Evolutionary conservation across 2,888 invertebrate species (phyloP), one percentile per base, ranked within the genome.

Genomic region (Epinotia nisella): DNA sequence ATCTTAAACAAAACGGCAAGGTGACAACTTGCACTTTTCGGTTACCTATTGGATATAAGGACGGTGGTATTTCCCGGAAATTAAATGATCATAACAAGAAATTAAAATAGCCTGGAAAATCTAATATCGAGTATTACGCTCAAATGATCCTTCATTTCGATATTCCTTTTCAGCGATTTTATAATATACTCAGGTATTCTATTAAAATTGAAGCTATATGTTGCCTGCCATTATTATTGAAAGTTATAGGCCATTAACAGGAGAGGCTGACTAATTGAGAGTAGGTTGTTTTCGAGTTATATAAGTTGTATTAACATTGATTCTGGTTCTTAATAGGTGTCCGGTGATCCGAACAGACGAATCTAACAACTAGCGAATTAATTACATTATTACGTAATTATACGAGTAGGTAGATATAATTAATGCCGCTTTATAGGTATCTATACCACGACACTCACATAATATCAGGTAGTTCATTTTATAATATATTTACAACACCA

Each of bases 401-500:
- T 35, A 35, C 35, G 35, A 35, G 35, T 9, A 35, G 9, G 35
- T 35, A 59, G 1, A 45, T 45, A 13, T n/a, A n/a, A 24, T 2
- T 19, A 21, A 45, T 45, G 24, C 61, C n/a, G 61, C 15, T 61
- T 13, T 9, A 21, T 35, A 35, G 35, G 35, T 49, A 49, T 49
- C n/a, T 49, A n/a, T 41, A 41, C 21, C 61, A 68, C 49, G 62
- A 61, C 62, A 70, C 61, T 55, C 71, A 72, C 56, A 21, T 56
- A 24, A 55, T 60, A 71, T 61, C 39, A 41, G 19, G 19, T 59
- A 15, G 45, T 61, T 72, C 67, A 62, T 71, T 19, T 4, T 35
- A 53, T 70, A 51, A 56, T 62, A 62, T 62, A 49, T 45, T 5
- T 60, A 61, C 15, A 29, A 55, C 60, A 60, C 29, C 39, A 71